Evolutionary conservation across 2,888 invertebrate genomes (phyloP).

Genomic region (Tineola bisselliella): DNA sequence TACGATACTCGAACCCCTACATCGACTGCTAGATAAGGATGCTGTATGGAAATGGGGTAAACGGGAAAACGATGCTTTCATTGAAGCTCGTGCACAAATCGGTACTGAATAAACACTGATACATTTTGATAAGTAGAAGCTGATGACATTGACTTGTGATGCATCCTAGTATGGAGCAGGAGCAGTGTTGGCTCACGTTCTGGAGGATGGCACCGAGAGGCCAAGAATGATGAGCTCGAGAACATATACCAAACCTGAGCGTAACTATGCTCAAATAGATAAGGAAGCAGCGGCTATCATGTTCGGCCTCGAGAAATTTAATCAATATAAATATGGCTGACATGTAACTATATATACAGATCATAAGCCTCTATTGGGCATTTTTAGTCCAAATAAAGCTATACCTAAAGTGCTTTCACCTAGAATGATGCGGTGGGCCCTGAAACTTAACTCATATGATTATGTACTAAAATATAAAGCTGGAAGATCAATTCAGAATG

Average conservation of each 20-base stretch:
- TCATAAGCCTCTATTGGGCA: slow-evolving; percentile 18
- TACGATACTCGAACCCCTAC: slow-evolving; percentile 16
- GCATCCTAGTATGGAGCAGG: slow-evolving; percentile 20
- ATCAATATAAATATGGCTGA: slow-evolving; percentile 17
- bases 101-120: slow-evolving; percentile 14
- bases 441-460: slow-evolving; percentile 16
- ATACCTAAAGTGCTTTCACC: slow-evolving; percentile 19
- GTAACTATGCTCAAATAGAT: slow-evolving; percentile 18
- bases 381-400: slow-evolving; percentile 16
- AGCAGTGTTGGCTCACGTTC: slow-evolving; percentile 17
- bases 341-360: slow-evolving; percentile 18
- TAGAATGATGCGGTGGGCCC: slow-evolving; percentile 19
- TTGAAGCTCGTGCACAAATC: slow-evolving; percentile 16
- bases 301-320: slow-evolving; percentile 19
- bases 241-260: slow-evolving; percentile 18
- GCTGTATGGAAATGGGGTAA: slow-evolving; percentile 13
- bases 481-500: neutral
- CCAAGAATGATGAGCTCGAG: slow-evolving; percentile 18
- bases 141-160: slow-evolving; percentile 19
- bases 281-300: slow-evolving; percentile 20
- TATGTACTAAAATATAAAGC: slow-evolving; percentile 9
- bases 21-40: slow-evolving; percentile 11
- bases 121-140: slow-evolving; percentile 15
- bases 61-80: slow-evolving; percentile 18
- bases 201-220: slow-evolving; percentile 19